phyloP scores from a whole-genome alignment of 2,888 invertebrate species.

The Tiphia femorata region DNA sequence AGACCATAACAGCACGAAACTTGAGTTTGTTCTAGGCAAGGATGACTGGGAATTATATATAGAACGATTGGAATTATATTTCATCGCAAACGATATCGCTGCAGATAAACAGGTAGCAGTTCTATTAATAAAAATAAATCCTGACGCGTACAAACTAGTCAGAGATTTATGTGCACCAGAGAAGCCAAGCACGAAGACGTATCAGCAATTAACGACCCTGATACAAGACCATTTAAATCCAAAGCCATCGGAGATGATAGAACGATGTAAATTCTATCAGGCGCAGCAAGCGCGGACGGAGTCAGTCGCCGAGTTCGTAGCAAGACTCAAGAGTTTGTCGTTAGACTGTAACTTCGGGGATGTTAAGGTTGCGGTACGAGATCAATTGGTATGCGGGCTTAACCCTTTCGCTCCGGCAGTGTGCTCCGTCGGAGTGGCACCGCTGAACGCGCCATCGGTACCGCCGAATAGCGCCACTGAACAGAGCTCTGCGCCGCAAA shows the following conservation, averaged over 20 bases:
- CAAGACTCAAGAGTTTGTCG: constrained; percentile 57
- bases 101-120: background rate
- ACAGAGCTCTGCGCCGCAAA: too few relatives aligned
- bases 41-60: background rate
- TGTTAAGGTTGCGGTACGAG: constrained; percentile 22
- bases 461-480: too few relatives aligned
- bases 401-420: too few relatives aligned
- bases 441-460: too few relatives aligned
- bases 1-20: background rate
- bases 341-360: constrained; percentile 55
- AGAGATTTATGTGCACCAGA: background rate
- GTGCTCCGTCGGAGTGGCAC: too few relatives aligned
- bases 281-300: constrained; percentile 24
- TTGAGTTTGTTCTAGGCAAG: background rate
- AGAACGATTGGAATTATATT: background rate
- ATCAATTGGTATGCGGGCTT: constrained; percentile 31
- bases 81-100: background rate
- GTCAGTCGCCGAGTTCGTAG: constrained; percentile 19
- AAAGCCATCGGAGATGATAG: constrained; percentile 1
- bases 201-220: background rate
- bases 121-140: background rate
- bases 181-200: background rate
- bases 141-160: background rate
- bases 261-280: constrained; percentile 27
- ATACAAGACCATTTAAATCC: background rate